Percentiles rank a stretch among this genome's conserved stretches.
Conservation (phyloP, 2,888 invertebrate genomes). For the Callyntrura sp. region DNA sequence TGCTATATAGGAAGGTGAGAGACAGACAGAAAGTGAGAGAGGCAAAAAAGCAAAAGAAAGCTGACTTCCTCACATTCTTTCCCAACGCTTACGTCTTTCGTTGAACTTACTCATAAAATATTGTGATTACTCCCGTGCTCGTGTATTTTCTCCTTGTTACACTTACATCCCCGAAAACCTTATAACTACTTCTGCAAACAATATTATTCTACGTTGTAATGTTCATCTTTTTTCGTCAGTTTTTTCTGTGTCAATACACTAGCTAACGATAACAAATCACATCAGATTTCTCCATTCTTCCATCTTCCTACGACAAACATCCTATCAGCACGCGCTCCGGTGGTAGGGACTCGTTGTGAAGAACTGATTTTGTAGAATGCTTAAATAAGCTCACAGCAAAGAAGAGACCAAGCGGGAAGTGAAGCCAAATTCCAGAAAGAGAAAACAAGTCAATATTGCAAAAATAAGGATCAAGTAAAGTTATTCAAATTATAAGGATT, state of each 20-base stretch:
- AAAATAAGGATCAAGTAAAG: no score
- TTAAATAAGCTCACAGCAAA: slow-evolving; percentile 2
- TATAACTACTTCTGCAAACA: no score
- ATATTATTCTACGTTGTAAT: slow-evolving; percentile 30
- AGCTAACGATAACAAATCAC: slow-evolving; percentile 34
- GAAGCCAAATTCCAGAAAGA: slow-evolving; percentile 17
- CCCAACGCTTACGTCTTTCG: slow-evolving; percentile 60
- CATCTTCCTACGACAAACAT: not conserved
- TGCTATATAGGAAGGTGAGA: slow-evolving; percentile 24
- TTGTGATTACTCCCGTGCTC: slow-evolving; percentile 63
- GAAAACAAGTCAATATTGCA: not conserved
- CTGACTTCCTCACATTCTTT: slow-evolving; percentile 68
- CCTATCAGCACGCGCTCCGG: slow-evolving; percentile 19
- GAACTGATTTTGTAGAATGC: slow-evolving; percentile 12
- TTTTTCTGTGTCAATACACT: slow-evolving; percentile 36
- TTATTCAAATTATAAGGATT: no score
- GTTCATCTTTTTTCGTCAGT: slow-evolving; percentile 8
- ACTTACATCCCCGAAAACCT: not conserved
- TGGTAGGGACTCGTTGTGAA: not conserved
- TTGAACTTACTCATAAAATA: slow-evolving; percentile 63
- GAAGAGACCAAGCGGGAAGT: slow-evolving; percentile 41
- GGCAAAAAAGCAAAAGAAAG: slow-evolving; percentile 65
- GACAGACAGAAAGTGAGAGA: slow-evolving; percentile 29
- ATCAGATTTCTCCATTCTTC: slow-evolving; percentile 17
- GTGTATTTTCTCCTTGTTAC: slow-evolving; percentile 34